phyloP scores from a whole-genome alignment of 2,797 vertebrate species.

The Buceros bicornis region DNA sequence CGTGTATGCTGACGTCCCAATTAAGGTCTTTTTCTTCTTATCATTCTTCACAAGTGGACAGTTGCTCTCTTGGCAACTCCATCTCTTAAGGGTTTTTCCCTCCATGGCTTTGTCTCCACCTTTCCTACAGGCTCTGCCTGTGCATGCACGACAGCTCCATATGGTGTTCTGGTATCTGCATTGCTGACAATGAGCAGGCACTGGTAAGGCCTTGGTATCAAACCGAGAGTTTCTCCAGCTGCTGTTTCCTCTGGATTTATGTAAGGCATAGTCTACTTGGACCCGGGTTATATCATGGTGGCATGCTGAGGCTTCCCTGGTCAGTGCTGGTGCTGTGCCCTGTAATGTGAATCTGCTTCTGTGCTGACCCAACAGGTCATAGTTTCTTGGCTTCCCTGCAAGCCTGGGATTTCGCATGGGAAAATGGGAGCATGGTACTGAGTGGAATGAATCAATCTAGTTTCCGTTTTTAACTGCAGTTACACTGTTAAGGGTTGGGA shows the following conservation, averaged over 20 bases:
- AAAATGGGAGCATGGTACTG: neutral
- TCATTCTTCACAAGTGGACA: neutral
- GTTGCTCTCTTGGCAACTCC: neutral
- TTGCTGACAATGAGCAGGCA: neutral
- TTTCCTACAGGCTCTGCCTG: neutral
- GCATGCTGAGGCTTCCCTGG: neutral
- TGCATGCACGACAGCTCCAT: neutral
- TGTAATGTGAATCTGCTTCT: neutral
- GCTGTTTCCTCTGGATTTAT: neutral
- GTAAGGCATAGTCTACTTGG: neutral
- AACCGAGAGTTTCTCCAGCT: neutral
- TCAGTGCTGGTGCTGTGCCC: neutral
- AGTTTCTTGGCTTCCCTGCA: neutral
- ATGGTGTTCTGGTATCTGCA: neutral
- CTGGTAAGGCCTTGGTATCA: neutral
- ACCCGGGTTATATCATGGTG: neutral
- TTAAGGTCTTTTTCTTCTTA: neutral
- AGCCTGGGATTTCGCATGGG: neutral
- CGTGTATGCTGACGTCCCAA: neutral
- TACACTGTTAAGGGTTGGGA: neutral
- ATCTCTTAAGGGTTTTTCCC: neutral
- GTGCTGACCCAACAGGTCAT: neutral
- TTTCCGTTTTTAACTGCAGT: conserved; percentile 42
- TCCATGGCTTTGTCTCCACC: neutral
- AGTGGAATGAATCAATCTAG: neutral